Evolutionary conservation across 1,140 invertebrate genomes (phyloP), one percentile per base, ranked within the genome.

Genomic region (Galendromus occidentalis): DNA sequence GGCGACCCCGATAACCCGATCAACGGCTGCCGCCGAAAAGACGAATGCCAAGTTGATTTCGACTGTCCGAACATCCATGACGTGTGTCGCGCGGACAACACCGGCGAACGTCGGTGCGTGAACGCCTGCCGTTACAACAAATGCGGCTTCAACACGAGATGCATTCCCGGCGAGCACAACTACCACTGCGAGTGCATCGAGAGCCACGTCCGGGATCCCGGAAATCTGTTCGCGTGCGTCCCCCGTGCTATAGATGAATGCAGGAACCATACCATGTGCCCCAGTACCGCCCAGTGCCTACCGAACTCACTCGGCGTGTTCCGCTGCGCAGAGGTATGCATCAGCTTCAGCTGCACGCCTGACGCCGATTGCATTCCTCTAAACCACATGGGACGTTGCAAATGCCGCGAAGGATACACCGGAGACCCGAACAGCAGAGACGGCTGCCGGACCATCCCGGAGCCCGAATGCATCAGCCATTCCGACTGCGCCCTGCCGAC

Each of bases 81-180:
- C 51, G 81, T 83, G 0, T 72, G 71, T 64, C 67, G 66, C 5
- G 51, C 51, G 1, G 51, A 59, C 51, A 59, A 59, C 51, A 59
- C 51, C 17, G 51, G 51, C 33, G 51, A 59, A 59, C 51, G 51
- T 59, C 51, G 51, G 12, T 59, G 51, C 33, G 51, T 68, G 0
- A 87, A 91, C 72, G 86, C 85, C 2, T 93, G 89, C 72, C 83
- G 83, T 65, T 88, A 88, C 75, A 77, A 87, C 9, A 87, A 90
- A 71, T 92, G 89, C 73, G 89, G 89, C n/a, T 87, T 88, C 1
- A 92, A 92, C 75, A 87, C 88, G 6, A 74, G 88, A 0, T 93
- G 89, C 71, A 80, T 91, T 0, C 82, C 85, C 20, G 82, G 86
- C 66, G 84, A 87, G 71, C 88, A 92, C 74, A 80, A 84, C 33